A percentile compares a stretch with the other conserved stretches of the same genome.
Evolutionary conservation across 2,888 invertebrate genomes (phyloP).

Genomic region (Tupiocoris notatus): DNA sequence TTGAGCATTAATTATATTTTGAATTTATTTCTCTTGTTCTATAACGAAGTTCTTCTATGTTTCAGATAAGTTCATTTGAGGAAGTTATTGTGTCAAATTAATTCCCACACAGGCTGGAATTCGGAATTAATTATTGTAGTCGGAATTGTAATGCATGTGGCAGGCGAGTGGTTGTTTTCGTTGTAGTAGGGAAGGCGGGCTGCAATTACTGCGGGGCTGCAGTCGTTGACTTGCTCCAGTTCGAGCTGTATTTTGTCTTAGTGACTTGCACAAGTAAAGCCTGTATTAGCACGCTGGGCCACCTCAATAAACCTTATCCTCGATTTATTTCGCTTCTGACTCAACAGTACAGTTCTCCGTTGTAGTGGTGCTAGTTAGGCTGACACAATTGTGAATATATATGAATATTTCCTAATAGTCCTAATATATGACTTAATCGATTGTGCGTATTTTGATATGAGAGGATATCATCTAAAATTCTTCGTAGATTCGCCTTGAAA

Average conservation of each 20-base stretch:
- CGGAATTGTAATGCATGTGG: too few species aligned
- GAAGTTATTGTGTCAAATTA: conserved; percentile 2
- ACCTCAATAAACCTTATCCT: conserved; percentile 32
- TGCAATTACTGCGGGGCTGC: conserved; percentile 28
- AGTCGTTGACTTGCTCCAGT: not conserved
- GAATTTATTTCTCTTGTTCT: too few species aligned
- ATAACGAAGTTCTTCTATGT: too few species aligned
- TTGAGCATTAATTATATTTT: too few species aligned
- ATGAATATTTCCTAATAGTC: too few species aligned
- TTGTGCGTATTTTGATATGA: too few species aligned
- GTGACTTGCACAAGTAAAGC: not conserved
- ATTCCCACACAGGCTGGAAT: conserved; percentile 1
- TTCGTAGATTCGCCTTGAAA: too few species aligned
- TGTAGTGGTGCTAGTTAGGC: conserved; percentile 9
- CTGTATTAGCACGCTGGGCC: conserved; percentile 31
- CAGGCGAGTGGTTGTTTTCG: too few species aligned
- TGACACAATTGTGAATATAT: too few species aligned
- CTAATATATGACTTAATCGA: too few species aligned
- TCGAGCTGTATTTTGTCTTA: conserved; percentile 5
- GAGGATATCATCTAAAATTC: too few species aligned
- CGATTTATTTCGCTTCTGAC: conserved; percentile 6
- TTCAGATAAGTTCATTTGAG: not conserved
- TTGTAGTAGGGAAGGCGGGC: not conserved
- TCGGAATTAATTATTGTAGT: not conserved
- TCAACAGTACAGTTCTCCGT: conserved; percentile 10